A percentile compares a stretch with the other conserved stretches of the same genome.
These are phyloP conservation scores for Sandelia bainsii DNA, from an alignment of 2,797 vertebrate species.

Conservation along the genomic window DNA sequence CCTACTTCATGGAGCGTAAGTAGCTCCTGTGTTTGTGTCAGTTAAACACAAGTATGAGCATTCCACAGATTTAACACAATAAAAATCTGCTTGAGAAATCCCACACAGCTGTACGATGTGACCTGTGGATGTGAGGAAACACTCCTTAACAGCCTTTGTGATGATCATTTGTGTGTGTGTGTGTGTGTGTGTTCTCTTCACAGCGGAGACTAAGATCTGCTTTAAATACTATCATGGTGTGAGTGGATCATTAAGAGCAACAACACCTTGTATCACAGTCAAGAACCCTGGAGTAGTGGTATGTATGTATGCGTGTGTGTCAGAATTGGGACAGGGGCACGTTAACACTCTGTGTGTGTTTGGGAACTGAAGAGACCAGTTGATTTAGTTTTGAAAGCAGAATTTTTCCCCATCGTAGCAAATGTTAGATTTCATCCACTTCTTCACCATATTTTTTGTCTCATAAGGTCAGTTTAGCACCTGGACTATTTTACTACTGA, in stretches of 20 bases:
- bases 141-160: not conserved
- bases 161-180: not conserved
- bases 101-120: not conserved
- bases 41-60: not conserved
- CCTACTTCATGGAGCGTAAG: slow-evolving; percentile 98
- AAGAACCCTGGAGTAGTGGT: slow-evolving; percentile 94
- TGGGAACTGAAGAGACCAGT: no score
- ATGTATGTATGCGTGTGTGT: slow-evolving; percentile 35
- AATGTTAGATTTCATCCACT: no score
- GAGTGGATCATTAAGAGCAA: slow-evolving; percentile 94
- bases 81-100: not conserved
- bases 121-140: not conserved
- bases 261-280: slow-evolving; percentile 96
- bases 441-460: no score
- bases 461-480: no score
- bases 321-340: not conserved
- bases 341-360: no score
- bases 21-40: slow-evolving; percentile 42
- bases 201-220: slow-evolving; percentile 98
- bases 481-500: no score
- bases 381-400: no score
- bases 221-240: slow-evolving; percentile 99
- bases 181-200: slow-evolving; percentile 22
- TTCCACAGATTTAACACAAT: not conserved
- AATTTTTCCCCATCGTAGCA: no score